phyloP scores from a whole-genome alignment of 2,888 invertebrate genomes.

The Tipula helvola region DNA sequence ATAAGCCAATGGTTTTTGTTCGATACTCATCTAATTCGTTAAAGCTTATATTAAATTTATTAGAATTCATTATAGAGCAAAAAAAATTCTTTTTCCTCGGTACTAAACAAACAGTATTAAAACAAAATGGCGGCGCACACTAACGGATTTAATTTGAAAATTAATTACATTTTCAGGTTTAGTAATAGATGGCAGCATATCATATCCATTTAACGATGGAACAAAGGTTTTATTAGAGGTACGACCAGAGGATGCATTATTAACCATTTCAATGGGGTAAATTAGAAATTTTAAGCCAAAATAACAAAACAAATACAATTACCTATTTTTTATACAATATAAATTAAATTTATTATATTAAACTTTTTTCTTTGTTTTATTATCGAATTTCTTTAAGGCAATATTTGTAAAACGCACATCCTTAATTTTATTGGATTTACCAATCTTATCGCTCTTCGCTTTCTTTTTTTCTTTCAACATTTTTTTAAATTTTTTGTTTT shows the following conservation, averaged over 20 bases:
- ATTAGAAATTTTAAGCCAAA: background rate
- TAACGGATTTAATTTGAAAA: background rate
- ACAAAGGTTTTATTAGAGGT: constrained; percentile 74
- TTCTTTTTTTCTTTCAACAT: constrained; percentile 24
- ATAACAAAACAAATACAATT: background rate
- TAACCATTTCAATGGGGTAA: constrained; percentile 50
- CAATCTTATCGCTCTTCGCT: background rate
- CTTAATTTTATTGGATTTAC: constrained; percentile 24
- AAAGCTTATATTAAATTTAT: background rate
- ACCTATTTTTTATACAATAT: constrained; percentile 4
- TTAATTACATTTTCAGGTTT: constrained; percentile 42
- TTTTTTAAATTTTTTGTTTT: background rate
- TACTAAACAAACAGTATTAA: background rate
- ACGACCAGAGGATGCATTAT: constrained; percentile 73
- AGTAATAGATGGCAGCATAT: constrained; percentile 91
- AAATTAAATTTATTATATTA: background rate
- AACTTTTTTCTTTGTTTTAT: constrained; percentile 4
- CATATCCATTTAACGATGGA: constrained; percentile 90
- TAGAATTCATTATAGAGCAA: background rate
- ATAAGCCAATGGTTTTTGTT: background rate
- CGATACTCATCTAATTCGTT: background rate
- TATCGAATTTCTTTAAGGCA: constrained; percentile 18
- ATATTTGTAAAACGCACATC: constrained; percentile 30
- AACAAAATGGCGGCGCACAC: background rate
- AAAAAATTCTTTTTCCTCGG: background rate